phyloP scores from a whole-genome alignment of 2,888 invertebrate species.

The Caenorhabditis sp. region DNA sequence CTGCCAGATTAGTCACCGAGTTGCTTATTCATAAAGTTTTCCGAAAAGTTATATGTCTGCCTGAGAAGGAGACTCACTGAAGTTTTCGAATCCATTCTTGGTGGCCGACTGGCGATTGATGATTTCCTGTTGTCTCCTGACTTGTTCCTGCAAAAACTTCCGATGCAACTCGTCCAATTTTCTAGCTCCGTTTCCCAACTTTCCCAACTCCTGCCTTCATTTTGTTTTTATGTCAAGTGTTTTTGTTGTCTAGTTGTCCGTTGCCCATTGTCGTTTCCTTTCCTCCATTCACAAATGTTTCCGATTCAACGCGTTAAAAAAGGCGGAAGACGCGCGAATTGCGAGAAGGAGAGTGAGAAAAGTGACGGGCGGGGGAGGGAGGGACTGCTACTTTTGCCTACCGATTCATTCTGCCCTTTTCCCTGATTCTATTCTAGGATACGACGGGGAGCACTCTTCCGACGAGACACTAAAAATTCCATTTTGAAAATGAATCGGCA shows the following conservation, averaged over 20 bases:
- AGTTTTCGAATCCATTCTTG: slow-evolving; percentile 78
- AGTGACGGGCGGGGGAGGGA: too few relatives aligned
- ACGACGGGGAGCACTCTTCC: slow-evolving; percentile 5
- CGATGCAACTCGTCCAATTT: background rate
- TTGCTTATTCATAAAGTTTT: too few relatives aligned
- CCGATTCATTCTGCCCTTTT: slow-evolving; percentile 2
- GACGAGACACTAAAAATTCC: slow-evolving; percentile 56
- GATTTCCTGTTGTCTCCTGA: slow-evolving; percentile 75
- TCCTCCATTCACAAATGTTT: slow-evolving; percentile 19
- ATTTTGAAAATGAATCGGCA: slow-evolving; percentile 51
- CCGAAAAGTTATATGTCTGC: too few relatives aligned
- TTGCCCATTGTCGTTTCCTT: background rate
- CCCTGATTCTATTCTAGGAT: slow-evolving; percentile 45
- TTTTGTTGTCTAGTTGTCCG: background rate
- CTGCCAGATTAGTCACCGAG: too few relatives aligned
- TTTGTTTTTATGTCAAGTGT: background rate
- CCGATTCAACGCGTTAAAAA: slow-evolving; percentile 37
- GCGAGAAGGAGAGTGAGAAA: background rate
- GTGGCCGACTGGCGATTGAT: slow-evolving; percentile 71
- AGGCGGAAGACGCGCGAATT: background rate
- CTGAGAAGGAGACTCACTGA: slow-evolving; percentile 76
- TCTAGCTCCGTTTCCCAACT: background rate
- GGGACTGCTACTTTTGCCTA: background rate
- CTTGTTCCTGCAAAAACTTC: slow-evolving; percentile 73
- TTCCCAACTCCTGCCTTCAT: background rate